Conservation (phyloP, 2,113 vertebrate species). For the Platanista minor region DNA sequence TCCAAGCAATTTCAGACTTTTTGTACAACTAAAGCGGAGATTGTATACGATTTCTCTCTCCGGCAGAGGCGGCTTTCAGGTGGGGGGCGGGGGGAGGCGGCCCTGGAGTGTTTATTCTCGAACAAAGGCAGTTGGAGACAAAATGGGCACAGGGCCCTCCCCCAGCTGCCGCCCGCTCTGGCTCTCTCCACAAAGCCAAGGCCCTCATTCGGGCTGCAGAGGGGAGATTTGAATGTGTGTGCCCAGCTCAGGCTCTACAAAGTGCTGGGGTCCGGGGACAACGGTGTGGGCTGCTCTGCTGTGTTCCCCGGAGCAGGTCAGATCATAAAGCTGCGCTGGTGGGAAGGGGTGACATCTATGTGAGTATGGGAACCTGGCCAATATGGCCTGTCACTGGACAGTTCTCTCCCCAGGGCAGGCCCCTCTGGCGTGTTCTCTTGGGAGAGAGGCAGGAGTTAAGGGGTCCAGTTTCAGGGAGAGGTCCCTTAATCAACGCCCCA, state of each 20-base stretch:
- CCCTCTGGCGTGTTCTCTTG: neutral
- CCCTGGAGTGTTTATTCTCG: slow-evolving; percentile 50
- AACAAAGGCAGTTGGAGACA: slow-evolving; percentile 70
- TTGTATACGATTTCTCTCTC: slow-evolving; percentile 46
- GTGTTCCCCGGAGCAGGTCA: rapidly evolving
- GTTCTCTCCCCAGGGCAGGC: neutral
- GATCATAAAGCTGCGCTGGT: rapidly evolving
- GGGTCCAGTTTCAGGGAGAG: neutral
- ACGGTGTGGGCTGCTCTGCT: neutral
- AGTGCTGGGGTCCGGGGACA: neutral
- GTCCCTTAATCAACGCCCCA: neutral
- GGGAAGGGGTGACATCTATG: neutral
- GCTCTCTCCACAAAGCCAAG: neutral
- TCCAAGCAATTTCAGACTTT: slow-evolving; percentile 70
- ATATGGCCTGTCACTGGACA: rapidly evolving
- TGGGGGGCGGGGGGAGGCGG: slow-evolving; percentile 23
- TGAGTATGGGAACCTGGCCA: neutral
- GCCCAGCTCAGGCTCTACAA: neutral
- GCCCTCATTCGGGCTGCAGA: neutral
- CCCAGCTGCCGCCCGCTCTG: neutral
- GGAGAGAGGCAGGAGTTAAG: neutral
- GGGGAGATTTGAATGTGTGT: neutral
- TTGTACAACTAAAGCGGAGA: slow-evolving; percentile 63
- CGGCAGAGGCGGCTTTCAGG: slow-evolving; percentile 50
- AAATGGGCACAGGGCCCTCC: neutral